Base-by-base conservation (phyloP, 2,888 invertebrate genomes). In the Hypomecis atomaria region DNA sequence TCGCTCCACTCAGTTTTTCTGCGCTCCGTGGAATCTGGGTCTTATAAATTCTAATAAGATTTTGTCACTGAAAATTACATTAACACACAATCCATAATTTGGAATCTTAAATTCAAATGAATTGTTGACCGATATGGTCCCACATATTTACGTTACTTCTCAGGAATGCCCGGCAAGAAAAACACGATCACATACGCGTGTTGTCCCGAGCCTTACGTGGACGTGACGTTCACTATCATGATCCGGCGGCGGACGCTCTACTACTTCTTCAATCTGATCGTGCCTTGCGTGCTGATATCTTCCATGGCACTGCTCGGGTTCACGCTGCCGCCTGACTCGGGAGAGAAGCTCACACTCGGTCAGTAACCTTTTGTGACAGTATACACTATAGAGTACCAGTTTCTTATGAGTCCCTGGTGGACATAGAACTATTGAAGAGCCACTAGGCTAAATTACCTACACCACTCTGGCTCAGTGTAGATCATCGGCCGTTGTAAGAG, bases 201-300 rank as follows among this genome's bases (percentile, higher is more conserved):
- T 95, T 97, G 99, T 92, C 95, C 99, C 81, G 96, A 97, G 89
- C 97, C 98, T 60, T 97, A 98, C 93, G 96, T 99, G 76, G 98
- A 98, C 86, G 96, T 99, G 70, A 99, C 99, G 44, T 99, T 99
- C 93, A 98, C 97, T 76, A 98, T 99, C 88, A 97, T 97, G 94
- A 98, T 99, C 83, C 95, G 99, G 77, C 95, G 99, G 85, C 95
- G 99, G 83, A 99, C 99, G 55, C 94, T 99, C 81, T 99, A 99
- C 95, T 99, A 99, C 94, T 99, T 99, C 94, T 98, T 99, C 95
- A 99, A 99, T 94, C 96, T 99, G 91, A 99, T 99, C 91, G 98
- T 99, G 84, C 99, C 99, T 77, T 99, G 99, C 90, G 98, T 99
- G 84, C 96, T 99, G 83, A 99, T 99, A 88, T 98, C 99, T 71